Evolutionary conservation across 2,797 vertebrate genomes (phyloP).

Genomic region (Chelonia mydas): DNA sequence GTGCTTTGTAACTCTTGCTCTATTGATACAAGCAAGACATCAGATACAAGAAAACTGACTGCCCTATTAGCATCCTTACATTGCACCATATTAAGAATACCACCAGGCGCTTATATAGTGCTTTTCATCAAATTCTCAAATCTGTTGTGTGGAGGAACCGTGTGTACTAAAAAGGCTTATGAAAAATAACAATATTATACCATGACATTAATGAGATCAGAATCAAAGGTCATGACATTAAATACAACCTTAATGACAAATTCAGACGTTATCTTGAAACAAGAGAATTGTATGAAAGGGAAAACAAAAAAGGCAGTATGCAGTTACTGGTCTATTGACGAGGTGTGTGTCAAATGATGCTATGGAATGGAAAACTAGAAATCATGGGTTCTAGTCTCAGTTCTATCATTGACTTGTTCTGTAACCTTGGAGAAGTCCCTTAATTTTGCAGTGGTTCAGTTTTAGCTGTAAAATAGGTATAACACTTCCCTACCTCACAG

Average conservation of each 20-base stretch:
- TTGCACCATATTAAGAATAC: not conserved
- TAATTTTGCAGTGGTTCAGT: not conserved
- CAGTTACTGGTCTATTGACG: not conserved
- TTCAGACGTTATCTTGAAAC: not conserved
- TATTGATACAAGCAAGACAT: not conserved
- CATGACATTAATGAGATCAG: not conserved
- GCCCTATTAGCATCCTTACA: not conserved
- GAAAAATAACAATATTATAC: not conserved
- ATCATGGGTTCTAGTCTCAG: not conserved
- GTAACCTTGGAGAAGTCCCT: not conserved
- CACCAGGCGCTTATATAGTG: not conserved
- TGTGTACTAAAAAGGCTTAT: not conserved
- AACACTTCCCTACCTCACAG: not conserved
- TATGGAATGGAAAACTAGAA: not conserved
- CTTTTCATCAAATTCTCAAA: not conserved
- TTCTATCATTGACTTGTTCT: not conserved
- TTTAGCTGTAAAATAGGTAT: not conserved
- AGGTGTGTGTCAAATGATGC: not conserved
- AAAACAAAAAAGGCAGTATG: not conserved
- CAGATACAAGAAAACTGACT: not conserved
- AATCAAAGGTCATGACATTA: not conserved
- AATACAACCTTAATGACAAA: not conserved
- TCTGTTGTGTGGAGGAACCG: not conserved
- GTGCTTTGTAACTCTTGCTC: not conserved
- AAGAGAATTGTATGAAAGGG: not conserved